Evolutionary conservation across 1,140 invertebrate genomes (phyloP), one percentile per base, ranked within the genome.

Genomic region (Pogonomyrmex barbatus): DNA sequence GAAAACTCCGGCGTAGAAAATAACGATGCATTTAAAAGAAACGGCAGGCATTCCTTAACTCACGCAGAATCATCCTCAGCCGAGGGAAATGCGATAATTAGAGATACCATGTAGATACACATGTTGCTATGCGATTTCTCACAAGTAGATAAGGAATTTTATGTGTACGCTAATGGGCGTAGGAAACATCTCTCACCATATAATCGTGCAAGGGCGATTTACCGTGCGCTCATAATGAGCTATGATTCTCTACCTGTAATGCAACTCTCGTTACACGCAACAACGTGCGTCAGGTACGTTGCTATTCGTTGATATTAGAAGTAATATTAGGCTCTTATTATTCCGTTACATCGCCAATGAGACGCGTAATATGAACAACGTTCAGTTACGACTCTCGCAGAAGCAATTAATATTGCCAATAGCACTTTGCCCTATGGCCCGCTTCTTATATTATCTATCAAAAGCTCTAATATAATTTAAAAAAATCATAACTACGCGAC

Each of bases 241-340:
- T 83, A 83, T 83, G 79, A 83, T 83, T 73, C 68, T 83, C 79
- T 60, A 75, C 30, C 68, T 50, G 79, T 60, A 83, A 83, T 83
- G 68, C 79, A 83, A 73, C 68, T 83, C 79, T 83, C 79, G 79
- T 83, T 83, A 83, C 79, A 83, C 68, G 79, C 79, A 83, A 83
- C 68, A 75, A 36, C 68, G 30, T 83, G 54, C 54, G 42, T 75
- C 42, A 30, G 54, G n/a, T 62, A 60, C 33, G 12, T 12, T 36
- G 42, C 70, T 73, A 73, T 83, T 75, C 68, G n/a, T 83, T 42
- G 30, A 75, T 83, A 83, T 75, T 83, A 73, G 30, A 83, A 73
- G 54, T 83, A 73, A 73, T 60, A 82, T 82, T 82, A 73, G 10
- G 17, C 54, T 73, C n/a, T 71, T 60, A 71, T 83, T 62, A 56